Evolutionary conservation across 2,113 vertebrate genomes (phyloP).

Genomic region (Mohoua ochrocephala): DNA sequence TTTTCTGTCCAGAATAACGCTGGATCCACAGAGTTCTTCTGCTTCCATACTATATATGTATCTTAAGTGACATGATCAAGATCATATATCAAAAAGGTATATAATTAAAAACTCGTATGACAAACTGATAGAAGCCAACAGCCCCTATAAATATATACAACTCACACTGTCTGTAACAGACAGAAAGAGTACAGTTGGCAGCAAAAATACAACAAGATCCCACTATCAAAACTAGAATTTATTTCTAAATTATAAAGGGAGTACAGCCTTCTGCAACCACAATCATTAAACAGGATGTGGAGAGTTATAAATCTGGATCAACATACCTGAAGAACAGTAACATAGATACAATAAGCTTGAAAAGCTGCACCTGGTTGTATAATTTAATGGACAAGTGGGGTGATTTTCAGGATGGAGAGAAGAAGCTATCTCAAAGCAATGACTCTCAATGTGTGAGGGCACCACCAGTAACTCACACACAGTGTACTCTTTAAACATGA

Average conservation of each 20-base stretch:
- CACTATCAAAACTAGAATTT: background rate
- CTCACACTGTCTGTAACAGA: background rate
- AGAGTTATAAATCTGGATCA: background rate
- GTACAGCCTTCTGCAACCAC: background rate
- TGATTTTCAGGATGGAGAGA: background rate
- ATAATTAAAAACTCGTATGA: background rate
- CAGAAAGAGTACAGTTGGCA: background rate
- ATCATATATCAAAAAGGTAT: background rate
- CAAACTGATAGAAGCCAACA: background rate
- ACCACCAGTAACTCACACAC: background rate
- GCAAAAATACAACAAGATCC: background rate
- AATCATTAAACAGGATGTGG: background rate
- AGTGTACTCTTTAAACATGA: accelerated
- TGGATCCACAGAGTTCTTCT: background rate
- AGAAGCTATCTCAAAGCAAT: background rate
- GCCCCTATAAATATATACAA: background rate
- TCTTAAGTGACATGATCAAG: background rate
- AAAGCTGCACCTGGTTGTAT: background rate
- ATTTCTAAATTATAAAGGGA: background rate
- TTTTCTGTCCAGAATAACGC: background rate
- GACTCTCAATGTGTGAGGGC: background rate
- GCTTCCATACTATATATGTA: background rate
- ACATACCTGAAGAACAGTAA: background rate
- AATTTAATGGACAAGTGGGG: background rate
- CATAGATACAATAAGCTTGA: background rate